Evolutionary conservation across 2,113 vertebrate species (phyloP), one percentile per base, ranked within the genome.

Genomic region (Paraplagusia blochii): DNA sequence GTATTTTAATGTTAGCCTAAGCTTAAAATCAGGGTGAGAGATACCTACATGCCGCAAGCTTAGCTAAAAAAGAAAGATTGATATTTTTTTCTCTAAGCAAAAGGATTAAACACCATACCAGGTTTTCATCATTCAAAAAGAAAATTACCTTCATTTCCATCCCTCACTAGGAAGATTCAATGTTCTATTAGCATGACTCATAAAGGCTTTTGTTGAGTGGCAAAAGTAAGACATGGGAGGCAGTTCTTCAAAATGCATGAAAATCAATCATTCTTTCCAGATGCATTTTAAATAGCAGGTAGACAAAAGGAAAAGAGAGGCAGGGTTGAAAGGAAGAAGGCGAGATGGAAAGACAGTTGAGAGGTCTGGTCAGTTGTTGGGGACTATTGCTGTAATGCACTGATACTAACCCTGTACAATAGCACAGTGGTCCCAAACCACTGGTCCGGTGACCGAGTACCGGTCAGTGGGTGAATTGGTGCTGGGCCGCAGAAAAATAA

Each of bases 211-310:
- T 15, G 29, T 52, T 4, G 34, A 63, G 55, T 49, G 35, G 11
- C 56, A 44, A 54, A 69, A 59, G 58, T 58, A 35, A 36, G 48
- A 49, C 69, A 44, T 10, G 66, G 47, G 64, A 48, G 22, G 65
- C 57, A 46, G 67, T 63, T 59, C 49, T 49, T 11, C 43, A 1
- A 38, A 38, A 11, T 2, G 57, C n/a, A 46, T 43, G 54, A 11
- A 16, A 59, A 40, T 54, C 56, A 60, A 74, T 74, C 63, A 76
- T 77, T 46, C 36, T 72, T 63, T 61, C 81, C 75, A 68, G 77
- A 45, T 63, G 58, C 36, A 59, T 58, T 42, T 18, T 16, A 66
- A 76, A 58, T 74, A 57, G 59, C 66, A 76, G 78, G 59, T 49
- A 58, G 46, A n/a, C n/a, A 38, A 15, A 2, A 15, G 34, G 9